Percentiles rank a stretch among this genome's conserved stretches.
Conservation (phyloP, 2,797 vertebrate species). For the Lepus townsendii region DNA sequence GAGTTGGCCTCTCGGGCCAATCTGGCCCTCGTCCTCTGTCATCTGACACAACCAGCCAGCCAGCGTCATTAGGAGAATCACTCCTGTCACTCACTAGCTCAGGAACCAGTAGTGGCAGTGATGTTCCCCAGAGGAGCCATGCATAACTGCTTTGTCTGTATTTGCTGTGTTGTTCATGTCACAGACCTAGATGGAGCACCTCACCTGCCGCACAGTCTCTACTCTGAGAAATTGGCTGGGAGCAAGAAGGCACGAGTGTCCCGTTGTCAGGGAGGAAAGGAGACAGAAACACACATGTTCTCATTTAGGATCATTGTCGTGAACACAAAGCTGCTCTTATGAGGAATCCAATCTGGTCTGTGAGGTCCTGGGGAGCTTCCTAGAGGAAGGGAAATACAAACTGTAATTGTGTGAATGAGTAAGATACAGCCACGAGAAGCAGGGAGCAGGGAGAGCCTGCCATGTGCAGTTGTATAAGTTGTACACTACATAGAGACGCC, state of each 20-base stretch:
- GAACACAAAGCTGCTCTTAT: background rate
- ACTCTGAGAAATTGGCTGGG: background rate
- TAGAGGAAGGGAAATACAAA: background rate
- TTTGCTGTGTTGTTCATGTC: background rate
- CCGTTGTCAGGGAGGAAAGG: background rate
- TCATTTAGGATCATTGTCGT: background rate
- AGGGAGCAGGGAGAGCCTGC: too few species aligned
- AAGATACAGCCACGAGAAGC: background rate
- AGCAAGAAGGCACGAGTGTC: background rate
- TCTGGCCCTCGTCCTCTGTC: too few species aligned
- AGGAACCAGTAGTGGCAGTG: too few species aligned
- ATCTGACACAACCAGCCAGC: background rate
- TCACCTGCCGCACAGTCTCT: rapidly evolving
- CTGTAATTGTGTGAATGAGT: background rate
- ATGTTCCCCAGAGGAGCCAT: background rate
- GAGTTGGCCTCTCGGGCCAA: background rate
- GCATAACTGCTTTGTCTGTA: rapidly evolving
- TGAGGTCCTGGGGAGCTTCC: background rate
- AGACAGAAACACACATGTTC: background rate
- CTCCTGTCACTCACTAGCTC: background rate
- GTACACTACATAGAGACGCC: too few species aligned
- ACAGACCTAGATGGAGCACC: background rate
- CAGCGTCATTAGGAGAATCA: too few species aligned
- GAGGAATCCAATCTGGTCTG: background rate
- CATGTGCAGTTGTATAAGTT: too few species aligned